Evolutionary conservation across 1,140 invertebrate species (phyloP).

Genomic region (Portunus trituberculatus): DNA sequence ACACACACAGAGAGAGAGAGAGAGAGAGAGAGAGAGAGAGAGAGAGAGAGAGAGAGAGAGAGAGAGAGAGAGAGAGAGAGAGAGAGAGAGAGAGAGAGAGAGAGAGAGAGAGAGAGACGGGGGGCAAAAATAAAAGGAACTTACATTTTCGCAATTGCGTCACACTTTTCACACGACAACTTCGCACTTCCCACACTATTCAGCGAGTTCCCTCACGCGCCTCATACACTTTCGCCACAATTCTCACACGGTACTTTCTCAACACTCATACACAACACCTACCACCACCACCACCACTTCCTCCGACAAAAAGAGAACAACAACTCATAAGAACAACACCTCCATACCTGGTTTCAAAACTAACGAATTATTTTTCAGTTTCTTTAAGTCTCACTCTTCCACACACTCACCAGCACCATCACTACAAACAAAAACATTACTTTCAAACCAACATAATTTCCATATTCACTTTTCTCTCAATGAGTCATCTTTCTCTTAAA

Average conservation of each 20-base stretch:
- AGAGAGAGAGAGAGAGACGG: not conserved
- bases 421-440: no score
- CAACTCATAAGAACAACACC: no score
- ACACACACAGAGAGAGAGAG: no score
- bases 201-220: not conserved
- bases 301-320: no score
- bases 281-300: not conserved
- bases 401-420: not conserved
- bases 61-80: constrained; percentile 46
- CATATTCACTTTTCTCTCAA: no score
- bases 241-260: not conserved
- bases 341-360: no score
- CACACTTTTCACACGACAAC: not conserved
- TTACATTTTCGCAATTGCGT: not conserved
- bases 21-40: not conserved
- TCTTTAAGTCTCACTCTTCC: not conserved
- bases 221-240: not conserved
- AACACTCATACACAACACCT: not conserved
- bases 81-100: not conserved
- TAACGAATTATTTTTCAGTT: no score
- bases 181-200: not conserved
- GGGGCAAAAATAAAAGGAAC: not conserved
- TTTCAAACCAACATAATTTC: no score
- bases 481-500: no score
- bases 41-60: constrained; percentile 20